Base-by-base conservation (phyloP, 2,797 vertebrate genomes). In the Phaenicophaeus curvirostris region DNA sequence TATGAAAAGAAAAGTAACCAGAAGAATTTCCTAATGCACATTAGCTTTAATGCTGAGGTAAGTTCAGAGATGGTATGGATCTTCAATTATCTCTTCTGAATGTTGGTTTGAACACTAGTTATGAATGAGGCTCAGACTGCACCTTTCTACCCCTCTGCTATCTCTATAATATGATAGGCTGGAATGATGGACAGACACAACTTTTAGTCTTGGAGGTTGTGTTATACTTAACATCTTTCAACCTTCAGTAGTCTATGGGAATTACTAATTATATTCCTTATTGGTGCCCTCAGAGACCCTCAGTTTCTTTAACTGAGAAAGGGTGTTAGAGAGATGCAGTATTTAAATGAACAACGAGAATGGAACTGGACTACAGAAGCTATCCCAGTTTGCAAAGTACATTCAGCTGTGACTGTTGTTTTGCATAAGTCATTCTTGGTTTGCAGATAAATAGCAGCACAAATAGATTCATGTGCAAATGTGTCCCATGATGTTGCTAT, bases 401-500 rank as follows among this genome's bases (percentile, higher is more conserved):
- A 4, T 58, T 81, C 71, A 75, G n/a, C 71, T 85, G 74, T 85
- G 77, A 35, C 76, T 73, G 67, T 58, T 88, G 50, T 63, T 95
- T 89, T 89, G 80, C 31, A 21, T 68, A 28, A 55, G 27, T 15
- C 30, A 15, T 54, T 93, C 85, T 42, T 71, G 66, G 37, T 84
- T 93, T 69, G 80, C 86, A 79, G 66, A 79, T 46, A 93, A 89
- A 69, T 4, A 76, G 68, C 71, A 63, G n/a, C 77, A 73, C 12
- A 5, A 94, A 90, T 31, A 39, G 24, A 72, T 89, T 92, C 57
- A 67, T 51, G 27, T 89, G 58, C 69, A 73, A 84, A 86, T 96
- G 72, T 75, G 57, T 18, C 59, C 80, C 48, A 18, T 48, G 84
- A 69, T 42, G 63, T 75, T 72, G 19, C 42, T 91, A 33, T 31